Base-by-base conservation (phyloP, 2,888 invertebrate species). In the Bhutanitis thaidina region DNA sequence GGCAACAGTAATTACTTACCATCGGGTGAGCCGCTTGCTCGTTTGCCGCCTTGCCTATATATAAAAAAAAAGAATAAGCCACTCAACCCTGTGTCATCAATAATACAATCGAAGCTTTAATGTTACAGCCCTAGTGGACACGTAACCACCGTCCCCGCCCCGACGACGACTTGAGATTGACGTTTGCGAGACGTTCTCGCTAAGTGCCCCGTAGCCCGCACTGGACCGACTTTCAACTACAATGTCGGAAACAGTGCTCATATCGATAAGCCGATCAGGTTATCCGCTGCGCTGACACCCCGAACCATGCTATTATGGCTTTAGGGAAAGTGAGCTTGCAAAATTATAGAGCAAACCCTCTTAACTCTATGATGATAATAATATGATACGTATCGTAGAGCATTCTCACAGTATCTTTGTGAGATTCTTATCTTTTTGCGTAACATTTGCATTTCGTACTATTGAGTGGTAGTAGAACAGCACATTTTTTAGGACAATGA, bases 251-350 rank as follows among this genome's bases (percentile, higher is more conserved):
- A 52, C 52, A 14, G 35, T 30, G 7, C 45, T 14, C 37, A 32
- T 37, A 43, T 46, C 41, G 41, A 25, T 52, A 40, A 30, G 20
- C 37, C 32, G 46, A 32, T 37, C 46, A 15, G 25, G 13, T 34
- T 43, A 36, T 15, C 35, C 45, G 36, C 13, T 36, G 37, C 30
- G 12, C 4, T 36, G 27, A 41, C 46, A 37, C 29, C 50, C 44
- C 27, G 30, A 37, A 49, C 5, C 39, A 15, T 40, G 37, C 29
- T 41, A 46, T 46, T 51, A 51, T 40, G 8, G 10, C 36, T n/a
- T 46, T 25, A 41, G 35, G 43, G 52, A 52, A 46, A 52, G 46
- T 52, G 41, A 48, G 29, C 29, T 32, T 35, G 40, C 30, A 30
- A 36, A 34, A 45, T 40, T 45, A 39, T 35, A 13, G 20, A 10